Percentiles rank a stretch among this genome's conserved stretches.
These are phyloP conservation scores for Sebastes fasciatus DNA, from an alignment of 2,113 vertebrate genomes.

Conservation along the genomic window DNA sequence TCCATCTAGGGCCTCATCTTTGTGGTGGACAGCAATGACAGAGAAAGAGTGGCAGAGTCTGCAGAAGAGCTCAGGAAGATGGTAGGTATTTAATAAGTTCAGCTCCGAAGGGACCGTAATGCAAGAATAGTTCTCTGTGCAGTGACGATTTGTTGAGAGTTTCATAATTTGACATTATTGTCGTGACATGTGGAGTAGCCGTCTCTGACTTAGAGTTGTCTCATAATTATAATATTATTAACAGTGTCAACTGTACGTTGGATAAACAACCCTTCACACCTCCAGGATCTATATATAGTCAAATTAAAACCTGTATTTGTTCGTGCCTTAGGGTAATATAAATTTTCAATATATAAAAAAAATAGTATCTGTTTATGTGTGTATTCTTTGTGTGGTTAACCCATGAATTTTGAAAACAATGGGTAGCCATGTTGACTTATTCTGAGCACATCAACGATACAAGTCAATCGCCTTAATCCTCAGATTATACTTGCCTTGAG, in stretches of 20 bases:
- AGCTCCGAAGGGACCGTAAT: neutral
- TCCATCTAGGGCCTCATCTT: constrained; percentile 91
- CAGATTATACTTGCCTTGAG: too few relatives aligned
- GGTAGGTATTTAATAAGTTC: constrained; percentile 77
- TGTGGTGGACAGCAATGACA: constrained; percentile 95
- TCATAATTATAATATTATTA: neutral
- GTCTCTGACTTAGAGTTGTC: neutral
- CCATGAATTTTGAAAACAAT: neutral
- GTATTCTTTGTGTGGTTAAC: neutral
- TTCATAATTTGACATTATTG: neutral
- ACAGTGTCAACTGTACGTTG: neutral
- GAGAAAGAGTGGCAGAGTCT: constrained; percentile 91
- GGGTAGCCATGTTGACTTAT: neutral
- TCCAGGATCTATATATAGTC: too few relatives aligned
- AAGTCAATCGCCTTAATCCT: neutral
- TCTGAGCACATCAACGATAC: neutral
- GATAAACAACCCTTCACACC: neutral
- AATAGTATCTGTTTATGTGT: neutral
- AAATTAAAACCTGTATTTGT: neutral
- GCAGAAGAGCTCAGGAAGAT: constrained; percentile 93
- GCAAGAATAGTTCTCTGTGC: neutral
- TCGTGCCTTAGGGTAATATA: neutral
- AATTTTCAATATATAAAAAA: neutral
- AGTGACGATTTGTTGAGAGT: neutral
- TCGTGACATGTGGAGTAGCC: neutral